Percentiles rank a stretch among this genome's conserved stretches.
phyloP scores from a whole-genome alignment of 2,888 invertebrate species.

The Drosophila lutescens region DNA sequence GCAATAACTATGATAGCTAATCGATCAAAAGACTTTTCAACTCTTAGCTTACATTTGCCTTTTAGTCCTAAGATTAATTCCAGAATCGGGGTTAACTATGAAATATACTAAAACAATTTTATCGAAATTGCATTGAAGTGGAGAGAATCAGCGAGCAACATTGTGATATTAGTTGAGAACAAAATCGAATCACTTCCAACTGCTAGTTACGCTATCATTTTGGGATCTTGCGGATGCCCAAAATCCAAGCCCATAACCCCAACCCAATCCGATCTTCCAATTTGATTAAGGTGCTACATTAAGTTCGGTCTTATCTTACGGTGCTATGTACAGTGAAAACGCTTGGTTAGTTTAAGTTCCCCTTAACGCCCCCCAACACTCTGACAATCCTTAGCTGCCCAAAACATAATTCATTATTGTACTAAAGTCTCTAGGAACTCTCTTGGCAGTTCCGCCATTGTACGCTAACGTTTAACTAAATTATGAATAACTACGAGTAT shows the following conservation, averaged over 20 bases:
- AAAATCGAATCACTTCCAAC: slow-evolving; percentile 77
- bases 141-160: slow-evolving; percentile 73
- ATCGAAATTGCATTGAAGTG: slow-evolving; percentile 33
- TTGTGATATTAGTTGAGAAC: slow-evolving; percentile 80
- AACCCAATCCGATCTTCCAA: slow-evolving; percentile 24
- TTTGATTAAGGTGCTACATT: slow-evolving; percentile 56
- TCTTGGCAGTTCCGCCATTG: slow-evolving; percentile 36
- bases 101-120: slow-evolving; percentile 21
- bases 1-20: slow-evolving; percentile 59
- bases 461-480: slow-evolving; percentile 57
- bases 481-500: slow-evolving; percentile 56
- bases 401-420: slow-evolving; percentile 36
- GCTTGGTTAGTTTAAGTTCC: slow-evolving; percentile 52
- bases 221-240: slow-evolving; percentile 12
- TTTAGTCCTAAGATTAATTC: slow-evolving; percentile 63
- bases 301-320: slow-evolving; percentile 54
- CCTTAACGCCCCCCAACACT: slow-evolving; percentile 30
- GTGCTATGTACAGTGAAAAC: slow-evolving; percentile 65
- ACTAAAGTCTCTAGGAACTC: slow-evolving; percentile 47
- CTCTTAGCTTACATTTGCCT: slow-evolving; percentile 79
- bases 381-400: slow-evolving; percentile 74
- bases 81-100: slow-evolving; percentile 52
- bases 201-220: slow-evolving; percentile 69
- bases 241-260: slow-evolving; percentile 13
- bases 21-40: slow-evolving; percentile 70